Conservation (phyloP, 2,113 vertebrate genomes). For the Sinocyclocheilus anophthalmus region DNA sequence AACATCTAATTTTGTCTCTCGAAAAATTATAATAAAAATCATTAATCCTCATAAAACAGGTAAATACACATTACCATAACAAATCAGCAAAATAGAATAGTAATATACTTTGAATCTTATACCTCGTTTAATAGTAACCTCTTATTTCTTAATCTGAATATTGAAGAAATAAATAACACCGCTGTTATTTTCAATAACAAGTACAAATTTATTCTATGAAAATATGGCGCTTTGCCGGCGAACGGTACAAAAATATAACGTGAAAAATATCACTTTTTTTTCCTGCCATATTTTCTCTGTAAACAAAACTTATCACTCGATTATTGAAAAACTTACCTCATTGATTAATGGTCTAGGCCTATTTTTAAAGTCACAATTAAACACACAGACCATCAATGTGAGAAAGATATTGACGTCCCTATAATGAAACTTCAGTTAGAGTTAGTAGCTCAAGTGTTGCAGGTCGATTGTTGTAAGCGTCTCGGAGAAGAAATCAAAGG, state of each 20-base stretch:
- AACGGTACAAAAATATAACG: slow-evolving; percentile 94
- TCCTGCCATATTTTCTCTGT: slow-evolving; percentile 79
- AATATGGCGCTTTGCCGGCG: slow-evolving; percentile 81
- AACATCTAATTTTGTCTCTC: neutral
- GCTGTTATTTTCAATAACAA: slow-evolving; percentile 56
- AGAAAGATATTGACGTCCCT: slow-evolving; percentile 49
- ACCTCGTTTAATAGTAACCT: neutral
- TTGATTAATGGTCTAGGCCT: slow-evolving; percentile 71
- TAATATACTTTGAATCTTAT: neutral
- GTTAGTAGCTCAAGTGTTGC: slow-evolving; percentile 92
- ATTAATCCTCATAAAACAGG: neutral
- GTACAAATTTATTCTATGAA: slow-evolving; percentile 95
- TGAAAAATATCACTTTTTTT: slow-evolving; percentile 83
- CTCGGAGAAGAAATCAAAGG: slow-evolving; percentile 96
- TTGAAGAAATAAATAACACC: slow-evolving; percentile 41
- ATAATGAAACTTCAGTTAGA: slow-evolving; percentile 57
- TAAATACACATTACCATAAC: neutral
- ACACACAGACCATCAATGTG: slow-evolving; percentile 60
- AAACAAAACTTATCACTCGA: slow-evolving; percentile 74
- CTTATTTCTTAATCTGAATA: neutral
- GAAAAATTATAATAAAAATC: neutral
- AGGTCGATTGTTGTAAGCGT: slow-evolving; percentile 94
- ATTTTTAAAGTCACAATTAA: slow-evolving; percentile 67
- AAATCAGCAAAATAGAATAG: neutral
- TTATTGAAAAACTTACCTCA: slow-evolving; percentile 74